Conservation (phyloP, 1,140 invertebrate genomes). For the Drosophila pallidifrons region DNA sequence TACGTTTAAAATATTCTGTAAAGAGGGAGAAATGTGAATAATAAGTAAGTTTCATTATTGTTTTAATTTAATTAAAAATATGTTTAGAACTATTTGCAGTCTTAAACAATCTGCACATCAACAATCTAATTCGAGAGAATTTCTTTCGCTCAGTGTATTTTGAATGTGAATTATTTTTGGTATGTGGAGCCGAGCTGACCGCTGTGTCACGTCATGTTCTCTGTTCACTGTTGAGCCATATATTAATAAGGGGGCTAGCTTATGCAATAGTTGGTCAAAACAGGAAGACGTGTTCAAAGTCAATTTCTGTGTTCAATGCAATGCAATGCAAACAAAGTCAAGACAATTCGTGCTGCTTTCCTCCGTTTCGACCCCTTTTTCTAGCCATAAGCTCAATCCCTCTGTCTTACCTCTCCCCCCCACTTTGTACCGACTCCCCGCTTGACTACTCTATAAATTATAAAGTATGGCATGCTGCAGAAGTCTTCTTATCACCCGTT, state of each 20-base stretch:
- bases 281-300: slow-evolving; percentile 80
- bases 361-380: neutral
- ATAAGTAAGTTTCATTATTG: too few species aligned
- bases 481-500: slow-evolving; percentile 32
- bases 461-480: slow-evolving; percentile 44
- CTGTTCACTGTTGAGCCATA: slow-evolving; percentile 3
- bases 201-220: slow-evolving; percentile 42
- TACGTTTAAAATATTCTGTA: too few species aligned
- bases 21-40: too few species aligned
- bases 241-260: slow-evolving; percentile 5
- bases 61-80: too few species aligned
- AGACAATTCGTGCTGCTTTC: slow-evolving; percentile 33
- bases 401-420: neutral
- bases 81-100: too few species aligned
- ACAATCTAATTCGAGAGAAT: too few species aligned
- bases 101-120: too few species aligned
- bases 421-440: too few species aligned
- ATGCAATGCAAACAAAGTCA: slow-evolving; percentile 34
- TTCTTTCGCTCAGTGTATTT: slow-evolving; percentile 5
- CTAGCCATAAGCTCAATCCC: too few species aligned
- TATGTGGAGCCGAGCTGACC: slow-evolving; percentile 1
- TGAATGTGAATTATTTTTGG: slow-evolving; percentile 29
- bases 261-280: slow-evolving; percentile 61
- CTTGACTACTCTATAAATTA: neutral
- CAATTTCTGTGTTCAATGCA: slow-evolving; percentile 58